Evolutionary conservation across 2,797 vertebrate species (phyloP).

Genomic region (Spondyliosoma cantharus): DNA sequence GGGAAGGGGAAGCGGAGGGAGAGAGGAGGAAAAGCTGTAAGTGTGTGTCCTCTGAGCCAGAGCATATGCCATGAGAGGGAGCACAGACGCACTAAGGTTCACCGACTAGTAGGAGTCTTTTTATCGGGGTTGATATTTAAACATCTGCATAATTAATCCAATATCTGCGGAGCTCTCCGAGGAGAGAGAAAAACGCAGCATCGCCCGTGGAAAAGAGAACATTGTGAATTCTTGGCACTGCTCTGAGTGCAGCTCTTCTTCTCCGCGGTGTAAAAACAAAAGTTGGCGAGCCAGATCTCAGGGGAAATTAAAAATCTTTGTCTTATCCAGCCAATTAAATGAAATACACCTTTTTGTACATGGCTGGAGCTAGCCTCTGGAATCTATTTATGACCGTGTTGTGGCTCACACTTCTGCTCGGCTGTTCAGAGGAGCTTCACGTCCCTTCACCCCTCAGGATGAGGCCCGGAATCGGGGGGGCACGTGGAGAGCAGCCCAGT

Average conservation of each 20-base stretch:
- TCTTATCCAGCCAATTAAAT: conserved; percentile 82
- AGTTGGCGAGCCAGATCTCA: conserved; percentile 75
- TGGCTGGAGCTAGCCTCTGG: conserved; percentile 62
- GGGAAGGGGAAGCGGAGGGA: conserved; percentile 15
- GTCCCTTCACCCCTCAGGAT: conserved; percentile 24
- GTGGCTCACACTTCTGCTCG: conserved; percentile 43
- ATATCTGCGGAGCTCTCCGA: conserved; percentile 65
- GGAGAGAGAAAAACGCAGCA: conserved; percentile 42
- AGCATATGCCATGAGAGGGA: conserved; percentile 56
- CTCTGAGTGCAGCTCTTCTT: conserved; percentile 64
- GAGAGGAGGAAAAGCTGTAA: conserved; percentile 49
- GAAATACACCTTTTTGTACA: conserved; percentile 73
- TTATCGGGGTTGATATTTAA: conserved; percentile 73
- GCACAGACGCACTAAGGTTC: conserved; percentile 56
- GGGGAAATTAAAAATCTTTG: conserved; percentile 82
- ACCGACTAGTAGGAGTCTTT: conserved; percentile 60
- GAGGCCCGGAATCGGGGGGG: conserved; percentile 32
- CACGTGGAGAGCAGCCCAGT: neutral
- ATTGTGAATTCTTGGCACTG: conserved; percentile 73
- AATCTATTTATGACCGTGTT: conserved; percentile 73
- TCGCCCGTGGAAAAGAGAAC: conserved; percentile 63
- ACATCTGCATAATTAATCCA: conserved; percentile 79
- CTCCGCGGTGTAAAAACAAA: conserved; percentile 74
- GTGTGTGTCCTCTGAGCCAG: conserved; percentile 58
- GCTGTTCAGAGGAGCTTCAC: conserved; percentile 30